phyloP scores from a whole-genome alignment of 2,113 vertebrate genomes.

The Zapornia atra region DNA sequence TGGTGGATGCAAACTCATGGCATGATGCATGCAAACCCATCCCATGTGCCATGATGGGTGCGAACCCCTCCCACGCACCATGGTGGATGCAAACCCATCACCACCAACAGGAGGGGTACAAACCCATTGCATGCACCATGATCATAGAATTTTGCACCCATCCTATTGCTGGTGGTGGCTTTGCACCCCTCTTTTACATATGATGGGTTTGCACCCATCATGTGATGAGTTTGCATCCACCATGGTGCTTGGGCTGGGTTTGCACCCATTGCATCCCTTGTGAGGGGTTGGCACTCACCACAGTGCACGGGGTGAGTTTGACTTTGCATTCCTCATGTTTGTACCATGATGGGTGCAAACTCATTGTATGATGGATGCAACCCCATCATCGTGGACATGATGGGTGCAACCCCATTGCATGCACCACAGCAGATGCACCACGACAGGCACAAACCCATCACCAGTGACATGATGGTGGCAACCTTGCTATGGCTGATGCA shows the following conservation, averaged over 20 bases:
- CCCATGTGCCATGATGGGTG: too few species aligned
- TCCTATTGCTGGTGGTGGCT: not conserved
- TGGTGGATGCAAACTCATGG: too few species aligned
- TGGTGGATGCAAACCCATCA: rapidly evolving
- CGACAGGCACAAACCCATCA: not conserved
- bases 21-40: too few species aligned
- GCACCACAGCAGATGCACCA: too few species aligned
- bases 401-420: not conserved
- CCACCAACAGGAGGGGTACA: not conserved
- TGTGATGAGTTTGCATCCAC: not conserved
- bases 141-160: not conserved
- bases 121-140: rapidly evolving
- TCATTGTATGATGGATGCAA: not conserved
- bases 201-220: too few species aligned
- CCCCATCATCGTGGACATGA: not conserved
- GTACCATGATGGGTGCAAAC: not conserved
- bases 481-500: rapidly evolving
- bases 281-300: rapidly evolving
- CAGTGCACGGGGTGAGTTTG: rapidly evolving
- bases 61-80: too few species aligned
- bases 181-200: too few species aligned
- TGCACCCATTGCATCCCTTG: not conserved
- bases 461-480: too few species aligned
- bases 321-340: not conserved
- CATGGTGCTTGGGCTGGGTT: too few species aligned